Conservation (phyloP, 2,113 vertebrate genomes). For the Hemicordylus capensis region DNA sequence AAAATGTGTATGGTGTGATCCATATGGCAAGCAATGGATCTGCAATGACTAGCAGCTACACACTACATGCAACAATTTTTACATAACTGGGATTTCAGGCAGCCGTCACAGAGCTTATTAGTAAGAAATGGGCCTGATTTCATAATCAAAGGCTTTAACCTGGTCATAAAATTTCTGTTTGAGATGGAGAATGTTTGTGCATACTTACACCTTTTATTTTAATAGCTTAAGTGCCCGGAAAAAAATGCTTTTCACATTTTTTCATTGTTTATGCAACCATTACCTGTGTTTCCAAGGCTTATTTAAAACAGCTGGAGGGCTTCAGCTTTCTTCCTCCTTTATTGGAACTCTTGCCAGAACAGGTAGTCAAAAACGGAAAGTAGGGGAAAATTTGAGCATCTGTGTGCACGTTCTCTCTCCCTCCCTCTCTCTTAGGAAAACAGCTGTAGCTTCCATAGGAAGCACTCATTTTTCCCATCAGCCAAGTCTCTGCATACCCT, state of each 20-base stretch:
- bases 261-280: slow-evolving; percentile 57
- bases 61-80: background rate
- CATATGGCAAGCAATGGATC: background rate
- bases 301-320: slow-evolving; percentile 78
- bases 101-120: background rate
- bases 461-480: slow-evolving; percentile 85
- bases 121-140: slow-evolving; percentile 35
- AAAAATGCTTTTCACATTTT: slow-evolving; percentile 53
- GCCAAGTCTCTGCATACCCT: slow-evolving; percentile 80
- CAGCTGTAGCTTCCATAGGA: slow-evolving; percentile 89
- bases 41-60: too few species aligned
- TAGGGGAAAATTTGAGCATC: slow-evolving; percentile 75
- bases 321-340: slow-evolving; percentile 63
- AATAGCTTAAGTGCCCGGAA: slow-evolving; percentile 42
- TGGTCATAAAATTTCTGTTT: slow-evolving; percentile 33
- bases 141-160: slow-evolving; percentile 34
- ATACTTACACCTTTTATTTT: slow-evolving; percentile 55
- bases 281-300: slow-evolving; percentile 70
- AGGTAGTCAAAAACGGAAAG: slow-evolving; percentile 83
- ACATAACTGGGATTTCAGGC: background rate
- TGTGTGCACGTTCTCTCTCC: slow-evolving; percentile 36
- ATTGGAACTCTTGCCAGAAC: slow-evolving; percentile 76
- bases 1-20: background rate
- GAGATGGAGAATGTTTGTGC: slow-evolving; percentile 29
- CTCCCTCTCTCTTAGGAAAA: slow-evolving; percentile 81